Percentiles rank a stretch among this genome's conserved stretches.
Evolutionary conservation across 30 jellyfish, hydroid and myxozoan species (phyloP).

Genomic region (Aurelia sp.): DNA sequence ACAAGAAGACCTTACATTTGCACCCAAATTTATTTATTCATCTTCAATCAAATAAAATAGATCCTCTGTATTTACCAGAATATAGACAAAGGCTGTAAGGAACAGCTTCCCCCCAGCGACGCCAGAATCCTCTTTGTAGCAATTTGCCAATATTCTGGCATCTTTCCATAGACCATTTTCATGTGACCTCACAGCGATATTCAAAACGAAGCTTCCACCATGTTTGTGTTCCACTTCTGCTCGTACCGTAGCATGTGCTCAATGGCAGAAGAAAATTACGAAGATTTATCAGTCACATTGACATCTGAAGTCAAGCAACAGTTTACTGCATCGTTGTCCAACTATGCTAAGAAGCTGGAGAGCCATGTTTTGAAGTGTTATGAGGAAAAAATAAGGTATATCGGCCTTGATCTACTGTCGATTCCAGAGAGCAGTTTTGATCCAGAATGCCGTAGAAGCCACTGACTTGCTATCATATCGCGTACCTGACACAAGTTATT

Average conservation of each 20-base stretch:
- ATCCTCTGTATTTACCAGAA: too few species aligned
- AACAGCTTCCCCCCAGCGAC: too few species aligned
- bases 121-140: too few species aligned
- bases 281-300: background rate
- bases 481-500: slow-evolving; percentile 39
- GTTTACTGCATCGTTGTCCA: slow-evolving; percentile 39
- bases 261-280: slow-evolving; percentile 1
- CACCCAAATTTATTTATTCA: too few species aligned
- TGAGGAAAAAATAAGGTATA: slow-evolving; percentile 19
- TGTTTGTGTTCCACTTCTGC: slow-evolving; percentile 37
- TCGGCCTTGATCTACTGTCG: slow-evolving; percentile 49
- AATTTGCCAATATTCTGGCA: too few species aligned
- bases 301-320: background rate
- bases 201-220: too few species aligned
- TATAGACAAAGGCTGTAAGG: too few species aligned
- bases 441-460: slow-evolving; percentile 45
- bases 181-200: too few species aligned
- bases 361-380: slow-evolving; percentile 44
- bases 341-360: slow-evolving; percentile 47
- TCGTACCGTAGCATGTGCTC: background rate
- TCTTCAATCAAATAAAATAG: too few species aligned
- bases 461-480: slow-evolving; percentile 38
- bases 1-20: too few species aligned
- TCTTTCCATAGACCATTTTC: too few species aligned
- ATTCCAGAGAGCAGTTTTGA: slow-evolving; percentile 35